Evolutionary conservation across 2,888 invertebrate genomes (phyloP).

Genomic region (Steinernema carpocapsae): DNA sequence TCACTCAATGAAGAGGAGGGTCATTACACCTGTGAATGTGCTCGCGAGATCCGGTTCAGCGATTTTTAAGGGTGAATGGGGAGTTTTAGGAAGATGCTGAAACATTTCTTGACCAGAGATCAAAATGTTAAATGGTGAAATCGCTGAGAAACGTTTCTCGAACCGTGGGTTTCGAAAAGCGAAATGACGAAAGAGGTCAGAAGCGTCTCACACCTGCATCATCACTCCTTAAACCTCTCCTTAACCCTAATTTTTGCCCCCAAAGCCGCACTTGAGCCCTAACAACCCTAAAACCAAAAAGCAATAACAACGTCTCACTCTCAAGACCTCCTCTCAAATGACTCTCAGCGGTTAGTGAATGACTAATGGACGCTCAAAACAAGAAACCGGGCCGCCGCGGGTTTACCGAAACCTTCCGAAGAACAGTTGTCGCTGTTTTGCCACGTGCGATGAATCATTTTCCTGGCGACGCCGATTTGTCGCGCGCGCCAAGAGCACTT

Average conservation of each 20-base stretch:
- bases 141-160: too few species aligned
- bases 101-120: neutral
- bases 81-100: neutral
- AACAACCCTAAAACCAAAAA: too few species aligned
- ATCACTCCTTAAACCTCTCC: too few species aligned
- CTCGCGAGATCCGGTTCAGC: neutral
- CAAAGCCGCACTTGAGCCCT: too few species aligned
- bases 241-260: too few species aligned
- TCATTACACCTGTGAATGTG: neutral
- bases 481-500: neutral
- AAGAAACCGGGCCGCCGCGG: neutral
- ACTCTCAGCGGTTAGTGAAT: too few species aligned
- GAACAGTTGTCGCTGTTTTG: neutral
- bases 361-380: neutral
- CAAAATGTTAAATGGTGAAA: neutral
- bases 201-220: too few species aligned
- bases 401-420: neutral
- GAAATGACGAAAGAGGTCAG: too few species aligned
- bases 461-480: neutral
- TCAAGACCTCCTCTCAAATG: too few species aligned
- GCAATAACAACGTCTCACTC: too few species aligned
- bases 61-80: neutral
- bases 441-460: conserved; percentile 14
- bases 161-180: too few species aligned
- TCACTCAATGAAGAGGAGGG: neutral